These are phyloP conservation scores for Galbula dea DNA, from an alignment of 2,113 vertebrate genomes.

Conservation along the genomic window DNA sequence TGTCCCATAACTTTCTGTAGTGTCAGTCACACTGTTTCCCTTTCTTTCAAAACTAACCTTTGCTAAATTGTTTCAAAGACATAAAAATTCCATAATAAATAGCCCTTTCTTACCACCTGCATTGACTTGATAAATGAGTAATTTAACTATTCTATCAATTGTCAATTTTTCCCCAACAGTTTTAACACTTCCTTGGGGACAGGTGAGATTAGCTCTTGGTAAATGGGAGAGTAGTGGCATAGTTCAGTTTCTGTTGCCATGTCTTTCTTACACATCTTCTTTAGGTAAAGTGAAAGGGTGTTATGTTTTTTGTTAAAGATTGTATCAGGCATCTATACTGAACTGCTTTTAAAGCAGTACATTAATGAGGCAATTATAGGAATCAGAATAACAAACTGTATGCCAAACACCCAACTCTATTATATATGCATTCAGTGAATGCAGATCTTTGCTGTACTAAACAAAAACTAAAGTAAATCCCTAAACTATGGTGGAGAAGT, in stretches of 20 bases:
- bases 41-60: not conserved
- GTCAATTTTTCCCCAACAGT: not conserved
- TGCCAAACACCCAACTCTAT: not conserved
- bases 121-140: not conserved
- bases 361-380: not conserved
- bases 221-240: not conserved
- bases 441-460: not conserved
- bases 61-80: not conserved
- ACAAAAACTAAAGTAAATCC: not conserved
- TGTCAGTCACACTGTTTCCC: not conserved
- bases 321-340: not conserved
- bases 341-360: not conserved
- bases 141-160: not conserved
- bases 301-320: not conserved
- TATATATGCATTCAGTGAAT: not conserved
- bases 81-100: not conserved
- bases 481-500: not conserved
- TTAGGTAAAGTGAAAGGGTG: not conserved
- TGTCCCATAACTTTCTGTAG: not conserved
- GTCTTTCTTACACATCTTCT: not conserved
- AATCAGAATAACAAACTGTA: not conserved
- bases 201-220: not conserved
- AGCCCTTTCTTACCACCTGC: not conserved
- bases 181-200: not conserved
- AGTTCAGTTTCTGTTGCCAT: conserved; percentile 6